Conservation (phyloP, 2,888 invertebrate species). For the Periphyllus acericola region DNA sequence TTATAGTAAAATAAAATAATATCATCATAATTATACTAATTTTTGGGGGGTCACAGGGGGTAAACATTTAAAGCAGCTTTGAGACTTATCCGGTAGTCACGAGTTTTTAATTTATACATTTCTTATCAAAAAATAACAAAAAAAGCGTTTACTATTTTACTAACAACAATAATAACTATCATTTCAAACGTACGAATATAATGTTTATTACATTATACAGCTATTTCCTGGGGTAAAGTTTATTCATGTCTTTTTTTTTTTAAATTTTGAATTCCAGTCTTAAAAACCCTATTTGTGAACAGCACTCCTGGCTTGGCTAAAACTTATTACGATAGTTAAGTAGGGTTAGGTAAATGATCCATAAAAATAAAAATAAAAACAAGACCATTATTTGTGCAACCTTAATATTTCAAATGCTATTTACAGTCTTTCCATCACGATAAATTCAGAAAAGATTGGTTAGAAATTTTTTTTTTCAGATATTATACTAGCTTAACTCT, state of each 20-base stretch:
- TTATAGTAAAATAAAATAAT: too few species aligned
- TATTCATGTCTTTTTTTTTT: not conserved
- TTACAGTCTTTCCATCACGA: not conserved
- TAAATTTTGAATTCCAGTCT: not conserved
- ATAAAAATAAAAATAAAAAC: not conserved
- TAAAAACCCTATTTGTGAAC: not conserved
- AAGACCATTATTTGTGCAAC: not conserved
- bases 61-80: too few species aligned
- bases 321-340: slow-evolving; percentile 1
- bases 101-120: too few species aligned
- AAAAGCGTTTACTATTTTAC: not conserved
- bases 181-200: not conserved
- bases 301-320: not conserved
- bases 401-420: not conserved
- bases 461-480: not conserved
- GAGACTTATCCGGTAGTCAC: too few species aligned
- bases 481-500: not conserved
- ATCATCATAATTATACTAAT: too few species aligned
- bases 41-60: too few species aligned
- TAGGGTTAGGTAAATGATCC: slow-evolving; percentile 5
- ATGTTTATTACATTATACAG: not conserved
- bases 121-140: too few species aligned
- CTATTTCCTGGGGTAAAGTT: not conserved
- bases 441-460: not conserved
- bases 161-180: not conserved